Evolutionary conservation across 2,888 invertebrate genomes (phyloP).

Genomic region (Dione juno): DNA sequence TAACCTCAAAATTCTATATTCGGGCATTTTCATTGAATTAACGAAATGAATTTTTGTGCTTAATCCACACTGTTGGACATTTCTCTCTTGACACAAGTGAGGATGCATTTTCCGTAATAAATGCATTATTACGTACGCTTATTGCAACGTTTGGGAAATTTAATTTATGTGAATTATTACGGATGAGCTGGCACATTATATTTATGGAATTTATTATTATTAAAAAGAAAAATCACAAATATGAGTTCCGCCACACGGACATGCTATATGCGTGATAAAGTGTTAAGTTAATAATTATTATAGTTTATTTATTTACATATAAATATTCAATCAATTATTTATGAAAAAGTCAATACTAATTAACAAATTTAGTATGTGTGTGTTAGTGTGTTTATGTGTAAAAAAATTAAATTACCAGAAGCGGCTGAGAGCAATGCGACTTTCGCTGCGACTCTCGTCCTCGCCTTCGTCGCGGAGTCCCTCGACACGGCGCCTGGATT

Average conservation of each 20-base stretch:
- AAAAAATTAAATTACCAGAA: constrained; percentile 83
- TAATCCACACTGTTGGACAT: constrained; percentile 31
- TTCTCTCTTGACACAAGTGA: constrained; percentile 26
- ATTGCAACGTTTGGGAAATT: constrained; percentile 22
- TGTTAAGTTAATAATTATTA: too few relatives aligned
- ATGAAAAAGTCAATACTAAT: too few relatives aligned
- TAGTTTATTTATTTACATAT: too few relatives aligned
- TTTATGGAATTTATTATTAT: not conserved
- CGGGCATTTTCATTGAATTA: constrained; percentile 43
- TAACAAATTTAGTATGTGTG: too few relatives aligned
- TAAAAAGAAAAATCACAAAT: too few relatives aligned
- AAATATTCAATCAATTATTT: too few relatives aligned
- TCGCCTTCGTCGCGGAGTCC: constrained; percentile 82
- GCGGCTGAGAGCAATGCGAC: constrained; percentile 92
- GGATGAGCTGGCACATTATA: not conserved
- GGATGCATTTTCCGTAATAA: constrained; percentile 18
- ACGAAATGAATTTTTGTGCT: constrained; percentile 42
- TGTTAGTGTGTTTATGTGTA: too few relatives aligned
- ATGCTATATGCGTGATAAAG: too few relatives aligned
- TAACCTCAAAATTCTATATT: constrained; percentile 44
- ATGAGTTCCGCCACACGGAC: too few relatives aligned
- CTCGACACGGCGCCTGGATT: constrained; percentile 58
- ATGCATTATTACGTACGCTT: constrained; percentile 11
- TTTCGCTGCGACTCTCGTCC: constrained; percentile 93
- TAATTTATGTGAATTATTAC: constrained; percentile 10